Percentiles rank a stretch among this genome's conserved stretches.
These are phyloP conservation scores for Thunnus thynnus DNA, from an alignment of 2,113 vertebrate species.

Conservation along the genomic window DNA sequence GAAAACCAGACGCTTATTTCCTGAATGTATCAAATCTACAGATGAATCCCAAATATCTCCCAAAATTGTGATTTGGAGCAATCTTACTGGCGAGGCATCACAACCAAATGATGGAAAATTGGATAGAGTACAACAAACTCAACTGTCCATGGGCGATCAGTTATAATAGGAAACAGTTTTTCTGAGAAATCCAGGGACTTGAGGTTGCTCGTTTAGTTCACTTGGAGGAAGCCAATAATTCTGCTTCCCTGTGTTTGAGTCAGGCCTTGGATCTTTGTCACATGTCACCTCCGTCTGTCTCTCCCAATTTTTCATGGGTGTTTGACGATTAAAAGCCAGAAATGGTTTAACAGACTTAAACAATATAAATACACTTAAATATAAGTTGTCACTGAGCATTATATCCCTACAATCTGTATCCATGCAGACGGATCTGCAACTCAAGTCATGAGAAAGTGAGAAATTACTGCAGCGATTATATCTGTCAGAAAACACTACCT, in stretches of 20 bases:
- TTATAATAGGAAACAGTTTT: constrained; percentile 37
- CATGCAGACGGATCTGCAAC: neutral
- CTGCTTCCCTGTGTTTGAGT: neutral
- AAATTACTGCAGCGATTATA: constrained; percentile 24
- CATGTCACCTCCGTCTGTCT: neutral
- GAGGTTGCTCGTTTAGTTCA: neutral
- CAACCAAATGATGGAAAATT: constrained; percentile 34
- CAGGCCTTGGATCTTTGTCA: neutral
- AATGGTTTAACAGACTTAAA: neutral
- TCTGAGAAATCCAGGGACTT: constrained; percentile 2
- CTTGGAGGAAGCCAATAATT: constrained; percentile 3
- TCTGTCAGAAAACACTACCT: constrained; percentile 53
- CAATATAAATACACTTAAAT: neutral
- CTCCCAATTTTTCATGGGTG: neutral
- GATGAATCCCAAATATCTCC: neutral
- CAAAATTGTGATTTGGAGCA: neutral
- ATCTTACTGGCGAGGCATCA: neutral
- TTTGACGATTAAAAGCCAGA: neutral
- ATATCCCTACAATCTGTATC: neutral
- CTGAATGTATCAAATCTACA: neutral
- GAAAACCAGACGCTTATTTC: constrained; percentile 2
- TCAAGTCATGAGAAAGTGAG: neutral
- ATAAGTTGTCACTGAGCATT: neutral
- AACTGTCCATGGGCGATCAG: neutral
- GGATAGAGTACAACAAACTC: neutral